Evolutionary conservation across 1,140 invertebrate species (phyloP).

Genomic region (Heliconius melpomene): DNA sequence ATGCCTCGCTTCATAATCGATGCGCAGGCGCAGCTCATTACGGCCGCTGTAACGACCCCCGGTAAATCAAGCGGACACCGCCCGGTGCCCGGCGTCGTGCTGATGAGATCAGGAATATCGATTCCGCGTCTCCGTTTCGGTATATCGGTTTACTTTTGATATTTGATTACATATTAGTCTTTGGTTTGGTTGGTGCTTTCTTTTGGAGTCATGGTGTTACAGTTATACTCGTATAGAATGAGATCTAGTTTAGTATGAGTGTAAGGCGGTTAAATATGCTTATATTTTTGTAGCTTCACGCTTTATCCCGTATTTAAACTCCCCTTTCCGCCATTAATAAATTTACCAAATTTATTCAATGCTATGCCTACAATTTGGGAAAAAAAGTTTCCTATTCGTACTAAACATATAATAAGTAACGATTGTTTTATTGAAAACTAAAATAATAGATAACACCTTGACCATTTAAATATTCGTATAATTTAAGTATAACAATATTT

Average conservation of each 20-base stretch:
- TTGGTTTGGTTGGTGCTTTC: conserved; percentile 15
- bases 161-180: conserved; percentile 44
- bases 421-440: not conserved
- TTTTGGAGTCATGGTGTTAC: not conserved
- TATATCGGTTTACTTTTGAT: conserved; percentile 51
- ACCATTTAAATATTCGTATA: not conserved
- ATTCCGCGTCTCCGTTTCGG: conserved; percentile 55
- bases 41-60: conserved; percentile 60
- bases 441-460: not conserved
- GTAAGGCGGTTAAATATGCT: not conserved
- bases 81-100: conserved; percentile 46
- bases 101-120: conserved; percentile 52
- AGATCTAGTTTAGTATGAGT: too few relatives aligned
- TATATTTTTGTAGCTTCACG: conserved; percentile 5
- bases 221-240: too few relatives aligned
- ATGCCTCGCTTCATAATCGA: conserved; percentile 63
- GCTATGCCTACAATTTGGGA: too few relatives aligned
- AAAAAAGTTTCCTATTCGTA: too few relatives aligned
- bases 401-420: not conserved
- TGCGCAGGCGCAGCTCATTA: conserved; percentile 72
- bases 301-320: too few relatives aligned
- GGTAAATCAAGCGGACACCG: conserved; percentile 73
- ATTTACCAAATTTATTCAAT: too few relatives aligned
- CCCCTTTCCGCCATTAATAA: too few relatives aligned
- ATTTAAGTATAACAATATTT: not conserved